Percentiles rank a stretch among this genome's conserved stretches.
phyloP scores from a whole-genome alignment of 1,140 invertebrate genomes.

The Bacillus rossius region DNA sequence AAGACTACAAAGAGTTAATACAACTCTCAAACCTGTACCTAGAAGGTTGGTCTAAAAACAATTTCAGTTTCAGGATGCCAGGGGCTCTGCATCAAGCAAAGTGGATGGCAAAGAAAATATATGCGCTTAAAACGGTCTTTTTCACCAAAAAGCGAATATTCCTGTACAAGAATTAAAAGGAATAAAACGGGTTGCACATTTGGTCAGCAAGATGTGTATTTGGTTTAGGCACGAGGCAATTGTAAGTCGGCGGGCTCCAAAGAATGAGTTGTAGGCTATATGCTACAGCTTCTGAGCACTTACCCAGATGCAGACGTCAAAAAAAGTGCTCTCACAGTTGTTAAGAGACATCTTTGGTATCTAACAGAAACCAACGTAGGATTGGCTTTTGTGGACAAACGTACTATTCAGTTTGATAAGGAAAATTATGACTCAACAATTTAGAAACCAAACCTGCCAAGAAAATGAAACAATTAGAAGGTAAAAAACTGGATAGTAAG shows the following conservation, averaged over 20 bases:
- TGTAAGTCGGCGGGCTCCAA: slow-evolving; percentile 16
- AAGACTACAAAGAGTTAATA: slow-evolving; percentile 12
- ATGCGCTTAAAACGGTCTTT: slow-evolving; percentile 25
- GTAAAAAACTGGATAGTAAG: not conserved
- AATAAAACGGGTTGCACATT: slow-evolving; percentile 11
- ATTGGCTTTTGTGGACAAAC: not conserved
- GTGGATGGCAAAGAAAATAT: slow-evolving; percentile 26
- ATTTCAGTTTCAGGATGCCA: not conserved
- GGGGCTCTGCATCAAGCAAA: slow-evolving; percentile 23
- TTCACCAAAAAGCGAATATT: slow-evolving; percentile 17
- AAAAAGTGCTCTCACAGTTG: slow-evolving; percentile 7
- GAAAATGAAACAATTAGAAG: not conserved
- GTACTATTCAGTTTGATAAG: not conserved
- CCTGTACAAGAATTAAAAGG: not conserved
- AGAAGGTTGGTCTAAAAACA: not conserved
- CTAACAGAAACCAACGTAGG: too few species aligned
- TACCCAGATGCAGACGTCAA: slow-evolving; percentile 8
- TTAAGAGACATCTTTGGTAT: slow-evolving; percentile 8
- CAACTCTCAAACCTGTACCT: not conserved
- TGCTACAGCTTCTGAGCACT: slow-evolving; percentile 13
- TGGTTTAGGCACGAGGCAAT: slow-evolving; percentile 16
- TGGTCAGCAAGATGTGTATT: not conserved
- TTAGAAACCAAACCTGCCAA: not conserved
- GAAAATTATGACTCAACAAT: too few species aligned
- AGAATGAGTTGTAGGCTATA: slow-evolving; percentile 17